phyloP scores from a whole-genome alignment of 1,140 invertebrate species.

The Phymastichus coffea region DNA sequence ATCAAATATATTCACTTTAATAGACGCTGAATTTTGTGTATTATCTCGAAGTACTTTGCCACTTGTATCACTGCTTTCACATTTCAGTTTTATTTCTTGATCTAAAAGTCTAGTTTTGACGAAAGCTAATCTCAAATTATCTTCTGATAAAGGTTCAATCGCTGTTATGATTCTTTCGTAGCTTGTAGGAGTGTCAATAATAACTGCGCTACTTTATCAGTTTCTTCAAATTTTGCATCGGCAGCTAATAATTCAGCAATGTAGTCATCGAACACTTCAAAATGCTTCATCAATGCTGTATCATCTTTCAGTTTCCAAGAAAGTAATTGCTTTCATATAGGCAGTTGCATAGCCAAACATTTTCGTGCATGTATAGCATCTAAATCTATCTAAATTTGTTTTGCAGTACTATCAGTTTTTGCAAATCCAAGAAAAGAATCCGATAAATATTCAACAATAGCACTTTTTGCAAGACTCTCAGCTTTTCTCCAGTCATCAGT shows the following conservation, averaged over 20 bases:
- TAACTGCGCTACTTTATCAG: conserved; percentile 19
- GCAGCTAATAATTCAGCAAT: conserved; percentile 45
- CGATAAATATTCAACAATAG: conserved; percentile 43
- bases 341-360: too few species aligned
- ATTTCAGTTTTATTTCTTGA: conserved; percentile 25
- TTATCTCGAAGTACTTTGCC: conserved; percentile 23
- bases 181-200: neutral
- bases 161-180: conserved; percentile 30
- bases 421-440: conserved; percentile 45
- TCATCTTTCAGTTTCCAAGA: conserved; percentile 45
- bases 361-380: too few species aligned
- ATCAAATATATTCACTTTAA: too few species aligned
- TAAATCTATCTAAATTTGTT: conserved; percentile 43
- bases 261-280: conserved; percentile 46
- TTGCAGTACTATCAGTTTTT: conserved; percentile 35
- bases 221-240: conserved; percentile 45
- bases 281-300: conserved; percentile 42
- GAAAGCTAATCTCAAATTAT: conserved; percentile 30
- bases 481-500: conserved; percentile 39
- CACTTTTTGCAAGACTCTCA: conserved; percentile 39
- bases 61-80: conserved; percentile 26
- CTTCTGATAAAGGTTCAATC: conserved; percentile 31
- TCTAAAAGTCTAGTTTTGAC: conserved; percentile 32
- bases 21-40: too few species aligned
- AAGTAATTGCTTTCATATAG: conserved; percentile 45